Evolutionary conservation across 2,113 vertebrate genomes (phyloP), one percentile per base, ranked within the genome.

Genomic region (Mormyrus iriodes): DNA sequence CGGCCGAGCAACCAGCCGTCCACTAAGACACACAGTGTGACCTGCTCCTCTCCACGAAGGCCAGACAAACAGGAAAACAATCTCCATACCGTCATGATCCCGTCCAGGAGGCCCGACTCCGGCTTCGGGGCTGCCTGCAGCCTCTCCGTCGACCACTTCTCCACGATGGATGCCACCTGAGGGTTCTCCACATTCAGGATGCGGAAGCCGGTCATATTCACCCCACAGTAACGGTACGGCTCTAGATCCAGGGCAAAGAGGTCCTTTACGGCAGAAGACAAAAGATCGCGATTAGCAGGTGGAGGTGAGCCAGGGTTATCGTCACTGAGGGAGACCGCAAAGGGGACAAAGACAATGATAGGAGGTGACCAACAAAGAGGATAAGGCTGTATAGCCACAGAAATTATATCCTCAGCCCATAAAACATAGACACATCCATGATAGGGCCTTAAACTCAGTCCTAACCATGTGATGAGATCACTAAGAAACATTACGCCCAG

Each of bases 101-200:
- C 98, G 0, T 98, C 96, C 27, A 98, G 93, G 17, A 99, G 96
- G 19, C 98, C 98, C 0, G 98, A 97, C 91, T 98, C 98, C 0
- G 97, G 96, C 91, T 97, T 97, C 39, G 95, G 97, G 0, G 96
- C 95, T 0, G 97, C 93, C 95, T 99, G 98, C 86, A 96, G 93
- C 91, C 97, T 90, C 93, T 99, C 98, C 95, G 97, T 97, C 86
- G 98, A 97, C 98, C 98, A 99, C 92, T 99, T 99, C 93, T 99
- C 98, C 9, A 98, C 95, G 52, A 99, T 98, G 92, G 97, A 96
- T 0, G 97, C 95, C 2, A 99, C 98, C 5, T 98, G 97, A 0
- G 98, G 97, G 94, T 98, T 99, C 85, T 99, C 98, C 92, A 98
- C 97, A 0, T 99, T 99, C 90, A 99, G 96, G 95, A 99, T 99